phyloP scores from a whole-genome alignment of 2,888 invertebrate species.

The Maniola hyperantus region DNA sequence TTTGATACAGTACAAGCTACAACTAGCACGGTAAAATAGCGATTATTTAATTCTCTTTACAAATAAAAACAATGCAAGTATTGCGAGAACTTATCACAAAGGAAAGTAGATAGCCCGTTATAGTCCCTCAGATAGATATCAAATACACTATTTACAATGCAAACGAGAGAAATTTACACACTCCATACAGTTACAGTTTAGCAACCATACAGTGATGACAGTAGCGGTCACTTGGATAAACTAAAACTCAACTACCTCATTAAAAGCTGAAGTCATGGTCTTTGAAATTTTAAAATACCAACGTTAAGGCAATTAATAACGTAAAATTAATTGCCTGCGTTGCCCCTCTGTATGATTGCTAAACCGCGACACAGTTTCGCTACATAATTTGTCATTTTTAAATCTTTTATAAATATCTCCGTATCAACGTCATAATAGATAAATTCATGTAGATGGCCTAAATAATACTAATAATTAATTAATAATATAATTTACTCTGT shows the following conservation, averaged over 20 bases:
- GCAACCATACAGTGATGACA: slow-evolving; percentile 4
- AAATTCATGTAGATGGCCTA: slow-evolving; percentile 76
- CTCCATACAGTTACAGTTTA: slow-evolving; percentile 46
- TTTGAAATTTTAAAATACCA: not conserved
- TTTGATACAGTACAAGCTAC: slow-evolving; percentile 47
- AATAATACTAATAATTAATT: slow-evolving; percentile 48
- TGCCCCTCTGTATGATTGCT: slow-evolving; percentile 13
- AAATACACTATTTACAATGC: slow-evolving; percentile 77
- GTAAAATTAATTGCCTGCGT: not conserved
- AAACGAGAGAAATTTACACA: slow-evolving; percentile 71
- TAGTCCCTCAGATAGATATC: slow-evolving; percentile 60
- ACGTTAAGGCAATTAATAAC: not conserved
- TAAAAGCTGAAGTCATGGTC: not conserved
- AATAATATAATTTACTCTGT: slow-evolving; percentile 49
- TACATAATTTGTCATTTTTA: slow-evolving; percentile 77
- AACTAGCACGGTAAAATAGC: slow-evolving; percentile 51
- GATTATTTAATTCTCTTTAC: slow-evolving; percentile 20
- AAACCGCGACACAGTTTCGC: slow-evolving; percentile 46
- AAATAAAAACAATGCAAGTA: slow-evolving; percentile 49
- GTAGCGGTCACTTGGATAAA: too few species aligned
- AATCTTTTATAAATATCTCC: slow-evolving; percentile 68
- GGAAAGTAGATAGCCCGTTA: slow-evolving; percentile 53
- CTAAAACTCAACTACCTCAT: too few species aligned
- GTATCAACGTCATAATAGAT: slow-evolving; percentile 60
- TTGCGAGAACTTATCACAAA: slow-evolving; percentile 77